Evolutionary conservation across 1,140 invertebrate genomes (phyloP).

Genomic region (Trachelipus rathkii): DNA sequence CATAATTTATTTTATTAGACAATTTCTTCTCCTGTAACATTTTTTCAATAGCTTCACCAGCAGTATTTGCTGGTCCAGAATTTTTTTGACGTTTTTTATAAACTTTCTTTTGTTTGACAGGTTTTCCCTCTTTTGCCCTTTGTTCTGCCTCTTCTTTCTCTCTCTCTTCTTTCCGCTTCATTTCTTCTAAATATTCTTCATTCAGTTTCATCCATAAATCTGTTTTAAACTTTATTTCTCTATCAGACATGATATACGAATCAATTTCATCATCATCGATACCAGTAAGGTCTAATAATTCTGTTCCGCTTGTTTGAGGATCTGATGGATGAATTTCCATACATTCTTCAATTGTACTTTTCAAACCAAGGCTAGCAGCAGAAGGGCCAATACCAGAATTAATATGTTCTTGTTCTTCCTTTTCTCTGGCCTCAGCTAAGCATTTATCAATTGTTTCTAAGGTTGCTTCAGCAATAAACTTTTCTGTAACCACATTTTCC

Average conservation of each 20-base stretch:
- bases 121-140: constrained; percentile 53
- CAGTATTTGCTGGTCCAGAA: constrained; percentile 64
- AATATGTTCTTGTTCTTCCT: constrained; percentile 27
- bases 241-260: constrained; percentile 75
- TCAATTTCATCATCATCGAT: constrained; percentile 85
- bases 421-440: constrained; percentile 30
- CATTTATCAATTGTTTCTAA: constrained; percentile 40
- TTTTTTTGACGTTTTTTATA: constrained; percentile 56
- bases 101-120: constrained; percentile 59
- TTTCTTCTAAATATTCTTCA: constrained; percentile 47
- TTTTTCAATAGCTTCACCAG: constrained; percentile 87
- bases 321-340: constrained; percentile 47
- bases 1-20: constrained; percentile 95
- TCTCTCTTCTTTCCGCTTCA: constrained; percentile 65
- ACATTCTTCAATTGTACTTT: constrained; percentile 50
- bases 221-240: constrained; percentile 73
- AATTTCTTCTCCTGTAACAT: constrained; percentile 92
- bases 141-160: constrained; percentile 61
- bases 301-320: constrained; percentile 50
- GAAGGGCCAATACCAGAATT: constrained; percentile 47
- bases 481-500: constrained; percentile 34
- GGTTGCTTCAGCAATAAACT: constrained; percentile 40
- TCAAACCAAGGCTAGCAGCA: constrained; percentile 50
- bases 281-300: constrained; percentile 71
- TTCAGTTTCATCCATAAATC: constrained; percentile 63